phyloP scores from a whole-genome alignment of 2,113 vertebrate species.

The Climacteris rufus region DNA sequence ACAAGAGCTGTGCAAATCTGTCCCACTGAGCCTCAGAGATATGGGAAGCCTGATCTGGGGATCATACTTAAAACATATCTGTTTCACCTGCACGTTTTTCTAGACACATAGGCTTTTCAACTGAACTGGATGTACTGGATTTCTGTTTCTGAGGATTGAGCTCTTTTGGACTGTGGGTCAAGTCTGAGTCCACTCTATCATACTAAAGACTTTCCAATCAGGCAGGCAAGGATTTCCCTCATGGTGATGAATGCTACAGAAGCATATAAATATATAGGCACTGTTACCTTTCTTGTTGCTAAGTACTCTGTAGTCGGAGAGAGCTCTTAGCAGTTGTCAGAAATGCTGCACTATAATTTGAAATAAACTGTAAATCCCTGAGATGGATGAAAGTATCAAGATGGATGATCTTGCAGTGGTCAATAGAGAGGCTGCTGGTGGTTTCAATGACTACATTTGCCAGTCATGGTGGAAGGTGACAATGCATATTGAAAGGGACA shows the following conservation, averaged over 20 bases:
- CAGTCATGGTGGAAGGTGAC: not conserved
- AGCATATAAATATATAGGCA: not conserved
- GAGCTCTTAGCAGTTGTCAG: conserved; percentile 5
- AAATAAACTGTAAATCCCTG: conserved; percentile 23
- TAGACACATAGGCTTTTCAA: not conserved
- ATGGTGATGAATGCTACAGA: not conserved
- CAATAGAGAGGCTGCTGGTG: not conserved
- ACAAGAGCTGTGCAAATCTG: not conserved
- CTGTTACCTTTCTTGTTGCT: conserved; percentile 37
- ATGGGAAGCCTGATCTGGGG: not conserved
- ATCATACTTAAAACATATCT: not conserved
- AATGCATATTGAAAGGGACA: not conserved
- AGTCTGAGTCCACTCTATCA: not conserved
- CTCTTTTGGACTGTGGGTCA: not conserved
- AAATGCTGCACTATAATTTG: conserved; percentile 11
- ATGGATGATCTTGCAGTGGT: not conserved
- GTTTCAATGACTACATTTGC: not conserved
- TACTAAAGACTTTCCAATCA: not conserved
- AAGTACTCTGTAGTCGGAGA: not conserved
- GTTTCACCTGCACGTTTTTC: not conserved
- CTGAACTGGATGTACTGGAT: not conserved
- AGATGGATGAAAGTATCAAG: not conserved
- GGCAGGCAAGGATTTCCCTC: conserved; percentile 9
- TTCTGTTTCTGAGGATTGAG: not conserved
- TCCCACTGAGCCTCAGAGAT: not conserved